Base-by-base conservation (phyloP, 2,888 invertebrate species). In the Papilio elwesi region DNA sequence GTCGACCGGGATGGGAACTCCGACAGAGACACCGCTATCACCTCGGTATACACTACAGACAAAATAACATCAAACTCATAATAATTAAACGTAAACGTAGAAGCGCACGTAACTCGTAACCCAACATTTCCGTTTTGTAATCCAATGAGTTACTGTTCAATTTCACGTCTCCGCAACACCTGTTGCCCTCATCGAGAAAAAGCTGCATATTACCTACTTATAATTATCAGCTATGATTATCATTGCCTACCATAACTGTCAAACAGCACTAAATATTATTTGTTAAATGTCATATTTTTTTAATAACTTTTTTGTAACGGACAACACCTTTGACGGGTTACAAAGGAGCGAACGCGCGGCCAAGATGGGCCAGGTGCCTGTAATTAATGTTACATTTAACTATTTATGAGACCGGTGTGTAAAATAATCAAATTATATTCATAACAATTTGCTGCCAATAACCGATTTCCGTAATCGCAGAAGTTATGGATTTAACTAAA, bases 211-310 rank as follows among this genome's bases (percentile, higher is more conserved):
- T 85, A 87, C 84, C 87, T 81, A 81, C 79, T 84, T 82, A 87
- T 90, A 90, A 91, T 90, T 87, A 87, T 84, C 87, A 83, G 87
- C 89, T 62, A 90, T 66, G 49, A 84, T 88, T 89, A 92, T 91
- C 90, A 91, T 92, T 89, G 91, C 85, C 87, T 88, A 87, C 88
- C 88, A 91, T 93, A 93, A 93, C 91, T 92, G 92, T 93, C 93
- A 89, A 90, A 89, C 86, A 89, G 85, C 87, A 91, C 90, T 92
- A 93, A 93, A 93, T 92, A 92, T 92, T 92, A 90, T 93, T 91
- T 91, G 91, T 92, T 91, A 90, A 91, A 91, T 90, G 90, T 85
- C 86, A 83, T 89, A 87, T 87, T 82, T 89, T 90, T 87, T 82
- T 62, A 15, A 62, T 62, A 62, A 87, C 84, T 84, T 89, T 90